Evolutionary conservation across 2,797 vertebrate genomes (phyloP), one percentile per base, ranked within the genome.

Genomic region (Schizopygopsis malacanthus): DNA sequence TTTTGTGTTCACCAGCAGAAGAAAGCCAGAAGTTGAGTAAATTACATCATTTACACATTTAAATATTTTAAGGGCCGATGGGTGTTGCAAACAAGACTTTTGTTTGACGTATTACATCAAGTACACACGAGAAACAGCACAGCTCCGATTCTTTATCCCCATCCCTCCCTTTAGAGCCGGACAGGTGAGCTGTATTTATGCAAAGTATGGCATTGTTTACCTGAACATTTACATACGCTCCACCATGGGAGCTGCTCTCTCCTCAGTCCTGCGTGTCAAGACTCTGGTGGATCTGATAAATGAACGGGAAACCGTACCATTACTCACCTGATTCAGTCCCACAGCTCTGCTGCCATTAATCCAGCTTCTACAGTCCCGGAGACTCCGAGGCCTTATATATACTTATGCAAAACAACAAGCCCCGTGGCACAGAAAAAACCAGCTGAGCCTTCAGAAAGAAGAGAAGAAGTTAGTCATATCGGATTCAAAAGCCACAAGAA

Each of bases 151-250:
- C 87, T 93, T 95, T 93, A 92, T 89, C 93, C 88, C 89, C 88
- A 39, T 91, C 90, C 91, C 88, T 91, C 93, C 87, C 93, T 94
- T 93, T 92, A 87, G 87, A 88, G 47, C 73, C 54, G 89, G 92
- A 92, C 91, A 90, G 90, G 86, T 87, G 86, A 89, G 73, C 79
- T 92, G 93, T 92, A 93, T 92, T 92, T 87, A 91, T 94, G 89
- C 86, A 86, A 72, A 87, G 81, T 84, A 76, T 82, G 76, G 85
- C 86, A 91, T 90, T 87, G 89, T 90, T 92, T 89, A 82, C 88
- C 87, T 73, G 75, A 88, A 89, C 77, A 85, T 90, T 88, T 88
- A 87, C 87, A 91, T 87, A 86, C 81, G 65, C 72, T 70, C 76
- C 83, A 83, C 90, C 85, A 79, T 59, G 69, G 84, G 87, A 88